Evolutionary conservation across 2,113 vertebrate species (phyloP).

Genomic region (Camelus dromedarius): DNA sequence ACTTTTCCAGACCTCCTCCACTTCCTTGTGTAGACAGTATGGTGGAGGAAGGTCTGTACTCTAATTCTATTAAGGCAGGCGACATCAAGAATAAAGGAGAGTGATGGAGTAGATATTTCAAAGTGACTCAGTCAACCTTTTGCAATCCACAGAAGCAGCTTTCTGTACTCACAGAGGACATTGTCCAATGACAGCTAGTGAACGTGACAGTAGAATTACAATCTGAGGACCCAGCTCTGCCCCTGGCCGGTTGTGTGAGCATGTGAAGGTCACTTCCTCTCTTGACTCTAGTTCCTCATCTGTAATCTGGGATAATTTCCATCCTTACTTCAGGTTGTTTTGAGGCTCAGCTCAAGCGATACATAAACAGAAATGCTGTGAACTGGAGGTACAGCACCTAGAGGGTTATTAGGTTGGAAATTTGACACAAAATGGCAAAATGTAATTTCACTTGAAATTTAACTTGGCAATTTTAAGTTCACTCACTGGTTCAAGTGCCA

Average conservation of each 20-base stretch:
- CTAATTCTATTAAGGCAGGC: not conserved
- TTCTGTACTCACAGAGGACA: not conserved
- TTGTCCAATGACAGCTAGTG: fast-evolving
- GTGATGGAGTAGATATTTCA: not conserved
- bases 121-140: not conserved
- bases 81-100: not conserved
- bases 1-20: not conserved
- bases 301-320: not conserved
- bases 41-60: not conserved
- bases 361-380: not conserved
- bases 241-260: not conserved
- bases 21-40: not conserved
- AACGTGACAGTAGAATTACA: not conserved
- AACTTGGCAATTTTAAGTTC: not conserved
- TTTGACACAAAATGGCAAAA: not conserved
- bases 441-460: not conserved
- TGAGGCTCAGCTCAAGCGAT: not conserved
- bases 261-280: not conserved
- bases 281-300: not conserved
- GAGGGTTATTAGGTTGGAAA: not conserved
- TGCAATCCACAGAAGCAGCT: not conserved
- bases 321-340: not conserved
- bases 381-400: not conserved
- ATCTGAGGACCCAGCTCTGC: not conserved
- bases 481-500: not conserved